phyloP scores from a whole-genome alignment of 1,140 invertebrate genomes.

The Drosophila auraria region DNA sequence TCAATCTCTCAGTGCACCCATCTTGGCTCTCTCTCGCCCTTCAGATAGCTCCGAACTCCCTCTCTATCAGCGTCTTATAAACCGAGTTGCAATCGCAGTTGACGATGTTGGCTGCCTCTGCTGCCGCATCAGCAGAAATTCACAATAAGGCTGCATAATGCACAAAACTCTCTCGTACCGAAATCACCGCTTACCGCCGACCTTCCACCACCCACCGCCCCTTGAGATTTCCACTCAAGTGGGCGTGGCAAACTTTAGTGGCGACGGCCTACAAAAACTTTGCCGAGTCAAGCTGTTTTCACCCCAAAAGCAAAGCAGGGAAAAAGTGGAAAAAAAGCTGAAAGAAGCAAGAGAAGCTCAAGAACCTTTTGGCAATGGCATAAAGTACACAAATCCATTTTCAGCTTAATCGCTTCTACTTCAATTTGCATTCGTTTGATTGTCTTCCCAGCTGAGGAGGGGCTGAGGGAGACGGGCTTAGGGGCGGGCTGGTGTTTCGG shows the following conservation, averaged over 20 bases:
- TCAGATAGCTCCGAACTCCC: background rate
- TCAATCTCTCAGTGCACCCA: background rate
- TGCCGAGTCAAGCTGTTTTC: constrained; percentile 64
- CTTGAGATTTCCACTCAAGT: constrained; percentile 22
- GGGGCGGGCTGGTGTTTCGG: background rate
- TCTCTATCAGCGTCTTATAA: constrained; percentile 11
- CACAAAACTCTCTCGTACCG: constrained; percentile 37
- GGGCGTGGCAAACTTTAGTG: constrained; percentile 62
- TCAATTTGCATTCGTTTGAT: constrained; percentile 70
- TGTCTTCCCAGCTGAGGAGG: constrained; percentile 41
- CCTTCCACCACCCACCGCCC: background rate
- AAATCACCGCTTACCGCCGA: constrained; percentile 11
- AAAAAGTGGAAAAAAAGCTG: background rate
- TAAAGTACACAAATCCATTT: constrained; percentile 70
- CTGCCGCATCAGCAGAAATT: constrained; percentile 59
- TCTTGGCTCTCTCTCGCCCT: background rate
- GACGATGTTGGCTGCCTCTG: constrained; percentile 31
- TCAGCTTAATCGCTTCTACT: constrained; percentile 69
- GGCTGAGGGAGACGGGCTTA: background rate
- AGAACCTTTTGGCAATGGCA: constrained; percentile 64
- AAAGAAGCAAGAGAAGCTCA: constrained; percentile 37
- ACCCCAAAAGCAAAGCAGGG: constrained; percentile 8
- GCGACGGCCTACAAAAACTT: constrained; percentile 65
- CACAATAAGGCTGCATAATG: constrained; percentile 68
- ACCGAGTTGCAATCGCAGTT: constrained; percentile 34